phyloP scores from a whole-genome alignment of 2,888 invertebrate species.

The Agonopterix heracliana region DNA sequence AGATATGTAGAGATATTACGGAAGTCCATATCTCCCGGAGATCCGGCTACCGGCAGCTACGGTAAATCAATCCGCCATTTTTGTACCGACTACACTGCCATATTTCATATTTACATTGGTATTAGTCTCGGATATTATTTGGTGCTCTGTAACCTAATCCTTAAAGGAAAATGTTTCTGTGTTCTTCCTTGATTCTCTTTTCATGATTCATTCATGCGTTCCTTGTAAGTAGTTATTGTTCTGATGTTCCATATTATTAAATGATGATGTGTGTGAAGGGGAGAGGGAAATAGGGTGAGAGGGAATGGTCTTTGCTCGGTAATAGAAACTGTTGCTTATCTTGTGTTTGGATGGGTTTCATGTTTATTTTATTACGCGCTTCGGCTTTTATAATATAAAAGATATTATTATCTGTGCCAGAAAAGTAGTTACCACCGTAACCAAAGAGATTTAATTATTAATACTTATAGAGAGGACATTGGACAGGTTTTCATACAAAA shows the following conservation, averaged over 20 bases:
- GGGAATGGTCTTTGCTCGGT: background rate
- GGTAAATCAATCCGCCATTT: conserved; percentile 54
- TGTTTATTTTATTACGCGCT: too few relatives aligned
- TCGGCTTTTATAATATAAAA: too few relatives aligned
- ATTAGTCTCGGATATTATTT: conserved; percentile 47
- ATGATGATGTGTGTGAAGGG: background rate
- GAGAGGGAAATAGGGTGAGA: background rate
- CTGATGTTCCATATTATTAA: conserved; percentile 1
- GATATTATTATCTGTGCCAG: too few relatives aligned
- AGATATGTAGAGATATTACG: conserved; percentile 16
- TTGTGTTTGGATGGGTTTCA: too few relatives aligned
- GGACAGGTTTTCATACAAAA: too few relatives aligned
- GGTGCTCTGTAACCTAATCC: conserved; percentile 31
- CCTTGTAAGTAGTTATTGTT: conserved; percentile 4
- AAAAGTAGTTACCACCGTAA: too few relatives aligned
- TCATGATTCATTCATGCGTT: conserved; percentile 9
- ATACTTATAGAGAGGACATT: too few relatives aligned
- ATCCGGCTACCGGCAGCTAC: conserved; percentile 36
- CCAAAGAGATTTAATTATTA: too few relatives aligned
- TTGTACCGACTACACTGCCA: conserved; percentile 26
- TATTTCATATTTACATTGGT: conserved; percentile 49
- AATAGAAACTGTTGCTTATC: background rate
- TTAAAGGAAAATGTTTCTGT: conserved; percentile 23
- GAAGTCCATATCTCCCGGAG: conserved; percentile 29
- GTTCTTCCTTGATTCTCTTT: conserved; percentile 21